Base-by-base conservation (phyloP, 1,140 invertebrate species). In the Aphis craccivora region DNA sequence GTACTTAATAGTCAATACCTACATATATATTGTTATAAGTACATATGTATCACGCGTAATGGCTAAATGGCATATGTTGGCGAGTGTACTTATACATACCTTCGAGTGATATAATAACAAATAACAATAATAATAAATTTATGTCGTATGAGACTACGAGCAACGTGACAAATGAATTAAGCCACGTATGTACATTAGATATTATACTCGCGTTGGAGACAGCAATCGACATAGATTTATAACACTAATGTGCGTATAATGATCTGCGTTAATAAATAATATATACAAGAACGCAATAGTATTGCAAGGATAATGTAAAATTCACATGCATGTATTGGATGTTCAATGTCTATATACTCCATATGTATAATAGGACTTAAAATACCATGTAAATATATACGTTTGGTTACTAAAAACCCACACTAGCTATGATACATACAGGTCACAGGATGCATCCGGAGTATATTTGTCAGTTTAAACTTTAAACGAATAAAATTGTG, bases 161-260 rank as follows among this genome's bases (percentile, higher is more conserved):
- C 30, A 30, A 87, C 86, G 86, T 87, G 86, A 87, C 86, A 87
- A 87, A 87, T 87, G 86, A 30, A n/a, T 87, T 87, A 87, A 87
- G 51, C 6, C 86, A 3, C 45, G 30, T n/a, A 11, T 18, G 60
- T n/a, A 67, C 30, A 76, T 76, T 76, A 76, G 30, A 76, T 14
- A 76, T 76, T 76, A 76, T 76, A 76, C 60, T 76, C 60, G 60
- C 60, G 30, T 76, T 18, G n/a, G 18, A n/a, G 14, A 35, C 60
- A n/a, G 3, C 60, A n/a, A 20, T n/a, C 30, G 60, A 76, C 60
- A 76, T 35, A n/a, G 60, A 76, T 76, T 76, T 76, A 76, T 76
- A 76, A 76, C 14, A 76, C 60, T n/a, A 76, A 14, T 84, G 8
- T 84, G 8, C 40, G 8, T 18, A 9, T 20, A 23, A 84, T 11